These are phyloP conservation scores for Mus spicilegus DNA, from an alignment of 2,113 vertebrate genomes.

Conservation along the genomic window DNA sequence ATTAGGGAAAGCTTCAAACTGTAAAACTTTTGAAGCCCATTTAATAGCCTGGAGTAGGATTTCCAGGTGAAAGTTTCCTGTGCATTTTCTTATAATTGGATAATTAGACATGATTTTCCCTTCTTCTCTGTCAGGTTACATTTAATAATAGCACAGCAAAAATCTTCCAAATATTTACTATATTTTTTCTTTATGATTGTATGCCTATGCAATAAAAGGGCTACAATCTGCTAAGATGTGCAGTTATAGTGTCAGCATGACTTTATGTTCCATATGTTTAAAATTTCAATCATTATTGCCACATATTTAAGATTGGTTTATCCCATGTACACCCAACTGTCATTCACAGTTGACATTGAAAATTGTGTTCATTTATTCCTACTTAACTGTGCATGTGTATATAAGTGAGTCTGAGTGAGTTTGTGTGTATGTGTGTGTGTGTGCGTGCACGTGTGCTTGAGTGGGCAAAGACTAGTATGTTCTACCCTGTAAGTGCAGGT, in stretches of 20 bases:
- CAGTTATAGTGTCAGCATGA: not conserved
- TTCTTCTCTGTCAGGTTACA: not conserved
- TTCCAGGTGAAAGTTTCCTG: not conserved
- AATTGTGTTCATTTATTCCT: not conserved
- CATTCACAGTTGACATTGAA: not conserved
- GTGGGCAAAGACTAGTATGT: not conserved
- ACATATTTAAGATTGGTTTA: not conserved
- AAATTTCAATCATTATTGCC: not conserved
- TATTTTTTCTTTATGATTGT: too few relatives aligned
- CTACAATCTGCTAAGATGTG: not conserved
- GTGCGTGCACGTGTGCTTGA: too few relatives aligned
- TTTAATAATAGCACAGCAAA: not conserved
- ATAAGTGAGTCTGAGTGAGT: too few relatives aligned
- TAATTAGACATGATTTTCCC: not conserved
- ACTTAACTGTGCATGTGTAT: not conserved
- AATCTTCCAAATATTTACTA: not conserved
- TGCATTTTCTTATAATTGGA: not conserved
- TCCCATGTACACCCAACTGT: not conserved
- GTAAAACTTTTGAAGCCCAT: not conserved
- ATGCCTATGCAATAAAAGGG: not conserved
- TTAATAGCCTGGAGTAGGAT: not conserved
- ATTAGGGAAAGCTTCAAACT: not conserved
- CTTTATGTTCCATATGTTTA: not conserved
- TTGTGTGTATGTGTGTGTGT: not conserved
- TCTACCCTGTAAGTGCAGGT: fast-evolving